These are phyloP conservation scores for Blera fallax DNA, from an alignment of 2,888 invertebrate genomes.

Conservation along the genomic window DNA sequence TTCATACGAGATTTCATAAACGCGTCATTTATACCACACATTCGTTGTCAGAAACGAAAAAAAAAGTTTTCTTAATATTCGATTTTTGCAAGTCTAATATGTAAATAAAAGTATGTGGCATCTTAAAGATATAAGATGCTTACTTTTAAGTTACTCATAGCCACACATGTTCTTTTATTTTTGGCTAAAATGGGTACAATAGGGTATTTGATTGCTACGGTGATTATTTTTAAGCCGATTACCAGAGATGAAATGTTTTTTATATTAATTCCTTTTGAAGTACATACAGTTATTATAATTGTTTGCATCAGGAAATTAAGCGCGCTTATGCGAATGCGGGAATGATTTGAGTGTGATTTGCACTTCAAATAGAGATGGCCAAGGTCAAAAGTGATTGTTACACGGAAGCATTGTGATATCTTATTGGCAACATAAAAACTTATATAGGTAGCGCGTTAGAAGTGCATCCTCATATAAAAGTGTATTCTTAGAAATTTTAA, in stretches of 20 bases:
- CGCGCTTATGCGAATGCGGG: not conserved
- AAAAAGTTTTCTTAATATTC: slow-evolving; percentile 4
- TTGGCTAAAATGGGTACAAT: not conserved
- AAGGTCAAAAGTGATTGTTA: slow-evolving; percentile 25
- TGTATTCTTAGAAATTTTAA: not conserved
- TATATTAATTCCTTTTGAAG: not conserved
- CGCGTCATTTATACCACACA: slow-evolving; percentile 9
- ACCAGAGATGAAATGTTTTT: not conserved
- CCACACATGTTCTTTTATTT: not conserved
- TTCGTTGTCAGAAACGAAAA: slow-evolving; percentile 21
- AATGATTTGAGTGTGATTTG: slow-evolving; percentile 32
- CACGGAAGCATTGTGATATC: not conserved
- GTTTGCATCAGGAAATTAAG: slow-evolving; percentile 8
- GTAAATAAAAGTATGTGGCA: not conserved
- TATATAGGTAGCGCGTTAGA: not conserved
- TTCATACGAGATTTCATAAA: not conserved
- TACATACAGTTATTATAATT: not conserved
- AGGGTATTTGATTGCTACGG: not conserved
- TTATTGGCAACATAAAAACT: not conserved
- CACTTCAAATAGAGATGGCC: slow-evolving; percentile 33
- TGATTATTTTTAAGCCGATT: slow-evolving; percentile 23
- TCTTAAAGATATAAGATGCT: not conserved
- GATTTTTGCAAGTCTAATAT: slow-evolving; percentile 1
- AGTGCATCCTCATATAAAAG: not conserved
- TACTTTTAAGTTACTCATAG: not conserved